These are phyloP conservation scores for Pithys albifrons DNA, from an alignment of 2,113 vertebrate species.

Conservation along the genomic window DNA sequence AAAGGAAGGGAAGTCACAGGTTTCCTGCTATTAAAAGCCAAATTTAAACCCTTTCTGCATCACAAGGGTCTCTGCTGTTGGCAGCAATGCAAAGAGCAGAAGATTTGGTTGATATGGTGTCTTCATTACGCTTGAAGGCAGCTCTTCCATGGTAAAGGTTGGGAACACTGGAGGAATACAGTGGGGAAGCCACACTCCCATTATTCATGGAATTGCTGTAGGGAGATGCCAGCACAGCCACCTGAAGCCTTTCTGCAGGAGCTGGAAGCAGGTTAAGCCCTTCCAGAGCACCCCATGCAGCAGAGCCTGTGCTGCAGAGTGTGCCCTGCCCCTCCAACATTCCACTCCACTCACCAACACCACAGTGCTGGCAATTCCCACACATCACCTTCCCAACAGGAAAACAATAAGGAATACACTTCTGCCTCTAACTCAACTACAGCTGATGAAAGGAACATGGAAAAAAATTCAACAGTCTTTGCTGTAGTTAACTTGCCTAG, in stretches of 20 bases:
- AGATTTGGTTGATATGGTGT: not conserved
- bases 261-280: not conserved
- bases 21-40: slow-evolving; percentile 51
- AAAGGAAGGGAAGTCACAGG: slow-evolving; percentile 50
- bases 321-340: not conserved
- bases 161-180: not conserved
- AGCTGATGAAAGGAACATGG: not conserved
- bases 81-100: not conserved
- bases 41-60: slow-evolving; percentile 39
- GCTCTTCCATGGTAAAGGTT: not conserved
- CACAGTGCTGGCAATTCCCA: not conserved
- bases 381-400: not conserved
- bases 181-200: not conserved
- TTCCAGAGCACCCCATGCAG: not conserved
- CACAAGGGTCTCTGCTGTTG: slow-evolving; percentile 40
- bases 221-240: accelerated
- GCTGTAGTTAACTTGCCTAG: slow-evolving; percentile 47
- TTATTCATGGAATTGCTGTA: not conserved
- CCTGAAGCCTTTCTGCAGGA: not conserved
- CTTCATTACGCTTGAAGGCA: not conserved
- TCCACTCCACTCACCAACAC: not conserved
- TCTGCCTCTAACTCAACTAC: not conserved
- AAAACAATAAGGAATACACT: not conserved
- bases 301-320: not conserved
- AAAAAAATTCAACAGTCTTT: not conserved